Conservation (phyloP, 2,888 invertebrate genomes). For the Oligia strigilis region DNA sequence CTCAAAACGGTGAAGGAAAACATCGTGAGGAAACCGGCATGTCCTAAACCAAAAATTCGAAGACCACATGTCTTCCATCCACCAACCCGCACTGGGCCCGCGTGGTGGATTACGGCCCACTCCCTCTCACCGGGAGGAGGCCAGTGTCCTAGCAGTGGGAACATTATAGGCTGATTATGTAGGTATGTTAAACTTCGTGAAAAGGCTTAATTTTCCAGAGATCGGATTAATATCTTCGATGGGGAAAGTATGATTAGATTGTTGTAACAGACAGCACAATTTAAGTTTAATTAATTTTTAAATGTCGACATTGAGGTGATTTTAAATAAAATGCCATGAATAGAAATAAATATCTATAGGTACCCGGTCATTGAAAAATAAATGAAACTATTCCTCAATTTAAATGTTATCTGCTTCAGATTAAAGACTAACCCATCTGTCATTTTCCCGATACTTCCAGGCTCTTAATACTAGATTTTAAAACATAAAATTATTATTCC, state of each 20-base stretch:
- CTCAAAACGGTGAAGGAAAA: no score
- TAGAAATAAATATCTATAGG: background rate
- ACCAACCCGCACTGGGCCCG: no score
- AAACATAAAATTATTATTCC: background rate
- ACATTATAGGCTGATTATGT: no score
- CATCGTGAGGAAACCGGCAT: no score
- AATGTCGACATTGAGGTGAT: background rate
- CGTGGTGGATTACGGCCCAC: no score
- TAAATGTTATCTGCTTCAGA: background rate
- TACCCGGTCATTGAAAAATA: background rate
- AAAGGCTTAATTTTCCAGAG: conserved; percentile 16
- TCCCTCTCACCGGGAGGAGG: no score
- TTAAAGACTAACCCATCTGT: background rate
- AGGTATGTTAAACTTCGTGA: background rate
- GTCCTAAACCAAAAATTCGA: no score
- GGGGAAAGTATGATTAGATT: background rate
- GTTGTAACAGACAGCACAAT: conserved; percentile 11
- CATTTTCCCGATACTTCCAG: background rate
- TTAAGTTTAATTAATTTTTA: conserved; percentile 8
- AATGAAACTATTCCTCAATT: background rate
- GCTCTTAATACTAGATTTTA: background rate
- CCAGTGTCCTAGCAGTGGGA: no score
- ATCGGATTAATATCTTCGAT: conserved; percentile 5
- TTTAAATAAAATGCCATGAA: background rate
- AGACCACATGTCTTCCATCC: no score